A percentile compares a stretch with the other conserved stretches of the same genome.
Conservation (phyloP, 2,113 vertebrate genomes). For the Lycaon pictus region DNA sequence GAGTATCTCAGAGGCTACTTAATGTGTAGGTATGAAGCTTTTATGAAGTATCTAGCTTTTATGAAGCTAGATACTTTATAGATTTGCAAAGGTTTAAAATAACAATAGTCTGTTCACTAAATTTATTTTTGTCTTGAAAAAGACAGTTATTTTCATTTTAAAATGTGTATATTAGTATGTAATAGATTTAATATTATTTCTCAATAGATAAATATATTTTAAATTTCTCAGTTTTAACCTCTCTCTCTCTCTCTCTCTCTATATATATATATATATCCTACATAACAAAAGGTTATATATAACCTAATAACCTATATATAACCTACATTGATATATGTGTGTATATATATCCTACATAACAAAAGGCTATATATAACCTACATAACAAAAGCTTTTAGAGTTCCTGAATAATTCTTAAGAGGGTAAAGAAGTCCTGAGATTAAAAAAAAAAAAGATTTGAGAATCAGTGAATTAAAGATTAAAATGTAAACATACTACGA, state of each 20-base stretch:
- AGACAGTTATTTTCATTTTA: not conserved
- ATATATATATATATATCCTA: too few relatives aligned
- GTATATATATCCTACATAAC: too few relatives aligned
- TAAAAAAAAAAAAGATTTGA: not conserved
- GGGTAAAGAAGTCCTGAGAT: not conserved
- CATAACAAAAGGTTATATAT: too few relatives aligned
- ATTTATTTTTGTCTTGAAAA: not conserved
- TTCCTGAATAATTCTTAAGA: not conserved
- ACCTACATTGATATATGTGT: too few relatives aligned
- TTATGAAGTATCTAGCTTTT: not conserved
- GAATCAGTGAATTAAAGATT: not conserved
- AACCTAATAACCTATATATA: too few relatives aligned
- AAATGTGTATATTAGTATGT: not conserved
- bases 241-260: too few relatives aligned
- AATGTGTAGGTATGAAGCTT: not conserved
- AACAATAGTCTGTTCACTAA: not conserved
- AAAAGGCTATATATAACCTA: too few relatives aligned
- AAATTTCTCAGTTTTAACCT: not conserved
- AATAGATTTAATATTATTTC: conserved; percentile 14
- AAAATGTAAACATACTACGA: not conserved
- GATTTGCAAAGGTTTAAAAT: not conserved
- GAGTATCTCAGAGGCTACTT: not conserved
- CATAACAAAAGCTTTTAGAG: not conserved
- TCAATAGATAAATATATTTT: not conserved
- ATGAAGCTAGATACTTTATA: not conserved